Evolutionary conservation across 2,113 vertebrate species (phyloP).

Genomic region (Acanthisitta chloris): DNA sequence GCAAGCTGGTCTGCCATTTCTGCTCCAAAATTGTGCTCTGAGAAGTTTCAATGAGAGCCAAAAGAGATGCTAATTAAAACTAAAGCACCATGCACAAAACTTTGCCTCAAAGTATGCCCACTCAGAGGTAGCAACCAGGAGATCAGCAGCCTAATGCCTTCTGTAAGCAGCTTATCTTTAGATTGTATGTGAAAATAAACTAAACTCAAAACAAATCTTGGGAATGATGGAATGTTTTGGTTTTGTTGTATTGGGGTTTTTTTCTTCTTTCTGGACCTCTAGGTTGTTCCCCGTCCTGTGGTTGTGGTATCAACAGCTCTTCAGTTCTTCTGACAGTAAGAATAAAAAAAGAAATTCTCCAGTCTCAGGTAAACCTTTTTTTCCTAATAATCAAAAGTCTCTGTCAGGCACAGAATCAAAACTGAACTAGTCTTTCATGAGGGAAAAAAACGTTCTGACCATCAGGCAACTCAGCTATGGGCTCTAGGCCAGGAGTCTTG

Average conservation of each 20-base stretch:
- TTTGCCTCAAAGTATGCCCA: neutral
- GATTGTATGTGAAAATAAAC: slow-evolving; percentile 37
- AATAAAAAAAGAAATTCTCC: neutral
- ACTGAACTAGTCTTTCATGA: neutral
- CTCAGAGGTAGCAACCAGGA: neutral
- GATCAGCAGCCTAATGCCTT: neutral
- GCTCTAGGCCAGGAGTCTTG: neutral
- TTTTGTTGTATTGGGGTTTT: too few species aligned
- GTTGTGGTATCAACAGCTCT: neutral
- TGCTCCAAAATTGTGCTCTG: neutral
- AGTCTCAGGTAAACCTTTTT: neutral
- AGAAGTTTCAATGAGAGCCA: neutral
- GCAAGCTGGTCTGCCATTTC: neutral
- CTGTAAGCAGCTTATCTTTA: slow-evolving; percentile 48
- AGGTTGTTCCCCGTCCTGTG: neutral
- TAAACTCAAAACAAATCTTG: neutral
- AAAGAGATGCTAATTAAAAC: neutral
- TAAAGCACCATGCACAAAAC: neutral
- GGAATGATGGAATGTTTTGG: neutral
- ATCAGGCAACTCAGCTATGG: neutral
- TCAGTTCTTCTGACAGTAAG: neutral
- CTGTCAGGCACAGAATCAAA: neutral
- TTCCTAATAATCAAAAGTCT: neutral
- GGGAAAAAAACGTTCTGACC: neutral
- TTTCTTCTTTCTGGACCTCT: neutral